Percentiles rank a stretch among this genome's conserved stretches.
Evolutionary conservation across 2,113 vertebrate genomes (phyloP).

Genomic region (Phrynosoma platyrhinos): DNA sequence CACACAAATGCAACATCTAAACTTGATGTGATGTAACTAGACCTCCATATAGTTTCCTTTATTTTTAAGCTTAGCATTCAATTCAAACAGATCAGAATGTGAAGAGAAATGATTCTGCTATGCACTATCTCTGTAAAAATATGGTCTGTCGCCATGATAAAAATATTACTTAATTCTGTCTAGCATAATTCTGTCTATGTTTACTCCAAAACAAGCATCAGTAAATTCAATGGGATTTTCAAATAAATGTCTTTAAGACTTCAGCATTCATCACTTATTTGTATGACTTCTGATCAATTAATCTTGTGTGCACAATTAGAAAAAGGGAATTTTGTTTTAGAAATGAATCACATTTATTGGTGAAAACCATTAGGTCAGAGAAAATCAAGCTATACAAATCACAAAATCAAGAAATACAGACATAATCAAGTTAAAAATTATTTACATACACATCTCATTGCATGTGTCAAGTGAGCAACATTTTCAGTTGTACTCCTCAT

Average conservation of each 20-base stretch:
- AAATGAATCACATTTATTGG: conserved; percentile 41
- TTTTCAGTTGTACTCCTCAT: background rate
- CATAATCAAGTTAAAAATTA: background rate
- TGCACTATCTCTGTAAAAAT: conserved; percentile 19
- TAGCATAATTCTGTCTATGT: background rate
- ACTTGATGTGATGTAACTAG: conserved; percentile 6
- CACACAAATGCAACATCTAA: background rate
- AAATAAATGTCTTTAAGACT: no score
- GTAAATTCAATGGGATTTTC: no score
- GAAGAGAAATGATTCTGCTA: conserved; percentile 31
- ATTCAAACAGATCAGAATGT: background rate
- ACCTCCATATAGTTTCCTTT: background rate
- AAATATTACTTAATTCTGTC: background rate
- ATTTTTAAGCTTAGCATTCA: conserved; percentile 36
- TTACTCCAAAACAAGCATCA: background rate
- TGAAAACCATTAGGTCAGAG: background rate
- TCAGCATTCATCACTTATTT: no score
- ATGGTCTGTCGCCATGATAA: background rate
- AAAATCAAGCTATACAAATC: background rate
- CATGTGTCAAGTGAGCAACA: background rate
- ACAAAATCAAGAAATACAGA: background rate
- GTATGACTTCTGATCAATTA: background rate
- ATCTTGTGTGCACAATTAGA: background rate
- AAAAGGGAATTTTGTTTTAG: background rate
- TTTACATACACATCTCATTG: background rate